Base-by-base conservation (phyloP, 2,797 vertebrate genomes). In the Gephyroberyx darwinii region DNA sequence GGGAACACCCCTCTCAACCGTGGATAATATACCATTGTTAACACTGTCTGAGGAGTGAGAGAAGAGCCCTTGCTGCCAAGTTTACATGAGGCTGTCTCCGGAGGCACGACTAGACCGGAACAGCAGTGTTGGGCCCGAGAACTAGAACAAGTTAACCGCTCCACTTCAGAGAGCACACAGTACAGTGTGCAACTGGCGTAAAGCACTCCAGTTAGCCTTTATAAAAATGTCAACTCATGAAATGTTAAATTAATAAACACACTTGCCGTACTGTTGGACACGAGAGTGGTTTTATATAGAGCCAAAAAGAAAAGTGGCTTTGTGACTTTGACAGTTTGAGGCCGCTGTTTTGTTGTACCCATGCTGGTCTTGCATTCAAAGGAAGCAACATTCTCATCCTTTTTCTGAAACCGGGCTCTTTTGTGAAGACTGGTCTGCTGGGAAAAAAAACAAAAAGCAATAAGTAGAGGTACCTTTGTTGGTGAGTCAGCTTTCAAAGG, bases 281-380 rank as follows among this genome's bases (percentile, higher is more conserved):
- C 43, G 17, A 9, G 0, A 75, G 54, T 53, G 61, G 55, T 86
- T 81, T 82, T 75, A 80, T 70, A 69, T 48, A 47, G 65, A 54
- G 54, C 51, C 70, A 20, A 62, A 50, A 31, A 50, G 65, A 69
- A 76, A 78, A 47, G 47, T 12, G 22, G 47, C 74, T 71, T 56
- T 68, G 56, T 82, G 10, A 45, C 26, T 69, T 69, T 75, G 90
- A 83, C 83, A 88, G 89, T 91, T 87, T 88, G 65, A 89, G 86
- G 86, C 62, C 79, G 78, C 61, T 17, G 72, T 71, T 81, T 55
- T 74, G 75, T 77, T 74, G 70, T 62, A 59, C 63, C 71, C 67
- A 14, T 74, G 81, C 81, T 72, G 75, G 63, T 75, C 71, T 89
- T 80, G 78, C 85, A 83, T 69, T 85, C 77, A 19, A n/a, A 65